A percentile compares a stretch with the other conserved stretches of the same genome.
phyloP scores from a whole-genome alignment of 2,888 invertebrate species.

The Hybos culiciformis region DNA sequence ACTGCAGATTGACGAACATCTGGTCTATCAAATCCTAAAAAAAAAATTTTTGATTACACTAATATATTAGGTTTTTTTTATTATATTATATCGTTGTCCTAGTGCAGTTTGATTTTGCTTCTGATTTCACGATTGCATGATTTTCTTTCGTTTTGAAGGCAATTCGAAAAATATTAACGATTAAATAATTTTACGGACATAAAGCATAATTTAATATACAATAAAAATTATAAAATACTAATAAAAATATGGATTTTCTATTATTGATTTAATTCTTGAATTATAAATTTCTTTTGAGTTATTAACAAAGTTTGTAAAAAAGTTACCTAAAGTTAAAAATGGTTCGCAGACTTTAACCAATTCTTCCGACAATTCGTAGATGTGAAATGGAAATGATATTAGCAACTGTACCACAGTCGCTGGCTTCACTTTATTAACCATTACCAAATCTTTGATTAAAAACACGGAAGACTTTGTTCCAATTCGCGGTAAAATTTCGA shows the following conservation, averaged over 20 bases:
- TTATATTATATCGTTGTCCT: too few species aligned
- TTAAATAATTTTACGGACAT: too few species aligned
- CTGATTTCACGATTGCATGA: neutral
- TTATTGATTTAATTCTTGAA: slow-evolving; percentile 1
- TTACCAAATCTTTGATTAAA: slow-evolving; percentile 49
- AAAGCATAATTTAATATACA: too few species aligned
- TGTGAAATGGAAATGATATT: slow-evolving; percentile 55
- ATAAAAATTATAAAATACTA: neutral
- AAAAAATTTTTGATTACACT: neutral
- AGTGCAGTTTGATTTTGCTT: too few species aligned
- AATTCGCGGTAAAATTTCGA: slow-evolving; percentile 56
- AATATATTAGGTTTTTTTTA: too few species aligned
- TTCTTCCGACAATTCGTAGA: slow-evolving; percentile 42
- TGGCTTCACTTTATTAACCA: slow-evolving; percentile 47
- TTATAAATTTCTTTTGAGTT: neutral
- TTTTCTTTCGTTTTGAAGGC: neutral
- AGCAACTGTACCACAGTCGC: slow-evolving; percentile 50
- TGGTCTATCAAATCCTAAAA: slow-evolving; percentile 28
- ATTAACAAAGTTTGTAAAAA: slow-evolving; percentile 9
- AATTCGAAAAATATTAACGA: too few species aligned
- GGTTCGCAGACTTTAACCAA: slow-evolving; percentile 43
- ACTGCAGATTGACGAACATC: slow-evolving; percentile 55
- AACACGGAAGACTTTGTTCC: slow-evolving; percentile 51
- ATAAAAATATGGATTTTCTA: neutral
- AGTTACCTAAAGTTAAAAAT: slow-evolving; percentile 33